phyloP scores from a whole-genome alignment of 2,797 vertebrate species.

The Petrocephalus schoutedeni region DNA sequence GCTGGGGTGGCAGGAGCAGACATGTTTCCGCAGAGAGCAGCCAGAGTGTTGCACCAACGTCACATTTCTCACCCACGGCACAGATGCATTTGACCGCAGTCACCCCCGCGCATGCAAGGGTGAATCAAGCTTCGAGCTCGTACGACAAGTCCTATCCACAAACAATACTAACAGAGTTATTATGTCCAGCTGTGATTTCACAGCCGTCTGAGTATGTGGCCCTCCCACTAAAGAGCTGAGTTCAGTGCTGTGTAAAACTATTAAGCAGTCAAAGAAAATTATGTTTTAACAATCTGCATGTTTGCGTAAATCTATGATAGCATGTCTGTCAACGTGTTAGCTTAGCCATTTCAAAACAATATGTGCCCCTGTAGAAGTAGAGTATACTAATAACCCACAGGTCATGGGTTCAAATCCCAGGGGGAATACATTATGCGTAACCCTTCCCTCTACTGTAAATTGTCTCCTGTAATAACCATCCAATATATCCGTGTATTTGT shows the following conservation, averaged over 20 bases:
- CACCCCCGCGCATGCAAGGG: background rate
- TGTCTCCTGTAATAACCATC: background rate
- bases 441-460: background rate
- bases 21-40: background rate
- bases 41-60: background rate
- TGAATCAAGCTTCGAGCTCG: background rate
- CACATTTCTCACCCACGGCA: background rate
- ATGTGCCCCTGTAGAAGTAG: background rate
- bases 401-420: background rate
- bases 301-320: background rate
- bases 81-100: background rate
- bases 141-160: background rate
- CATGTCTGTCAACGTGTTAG: background rate
- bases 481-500: background rate
- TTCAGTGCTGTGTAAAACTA: too few species aligned
- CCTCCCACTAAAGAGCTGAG: too few species aligned
- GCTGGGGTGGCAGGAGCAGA: background rate
- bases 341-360: background rate
- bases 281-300: too few species aligned
- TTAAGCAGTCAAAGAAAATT: too few species aligned
- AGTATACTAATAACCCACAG: background rate
- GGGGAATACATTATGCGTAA: background rate
- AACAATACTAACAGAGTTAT: background rate
- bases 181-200: background rate
- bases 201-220: background rate